Evolutionary conservation across 2,888 invertebrate genomes (phyloP), one percentile per base, ranked within the genome.

Genomic region (Ophraella communa): DNA sequence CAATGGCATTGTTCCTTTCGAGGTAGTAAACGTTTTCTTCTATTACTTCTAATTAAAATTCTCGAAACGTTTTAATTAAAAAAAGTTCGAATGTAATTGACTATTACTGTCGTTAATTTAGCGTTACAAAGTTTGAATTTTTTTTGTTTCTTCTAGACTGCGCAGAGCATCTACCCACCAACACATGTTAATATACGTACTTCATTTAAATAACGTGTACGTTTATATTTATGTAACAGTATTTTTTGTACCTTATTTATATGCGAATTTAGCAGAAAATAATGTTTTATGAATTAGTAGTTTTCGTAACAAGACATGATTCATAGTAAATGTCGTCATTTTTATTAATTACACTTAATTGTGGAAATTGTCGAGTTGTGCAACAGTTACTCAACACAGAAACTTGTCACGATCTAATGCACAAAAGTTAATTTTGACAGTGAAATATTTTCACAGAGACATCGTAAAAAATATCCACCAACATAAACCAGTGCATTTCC

Each of bases 21-120:
- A 33, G 11, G 1, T 33, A 33, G 10, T 33, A 27, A 27, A 30
- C 30, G 10, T 30, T 30, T 11, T 3, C 10, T 8, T 30, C 30
- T 30, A 35, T 14, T 35, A n/a, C 14, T 14, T 1, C 7, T 49
- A 3, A 49, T 49, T 49, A 49, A 24, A 49, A 49, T 49, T 49
- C 49, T 49, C n/a, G 14, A 49, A 49, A 49, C 27, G 24, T 49
- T 49, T 49, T 24, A 24, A 49, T 49, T 24, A 23, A 23, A 5
- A n/a, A n/a, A 47, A 47, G 18, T 21, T n/a, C 24, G 14, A 1
- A n/a, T n/a, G 24, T 49, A 49, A 49, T 49, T 49, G 24, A 49
- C 3, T 23, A 23, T 49, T 49, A 24, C 17, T 14, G 11, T 4
- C n/a, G 14, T 49, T 47, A 47, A 47, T 47, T 47, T 47, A 11